Base-by-base conservation (phyloP, 2,113 vertebrate genomes). In the Callospermophilus lateralis region DNA sequence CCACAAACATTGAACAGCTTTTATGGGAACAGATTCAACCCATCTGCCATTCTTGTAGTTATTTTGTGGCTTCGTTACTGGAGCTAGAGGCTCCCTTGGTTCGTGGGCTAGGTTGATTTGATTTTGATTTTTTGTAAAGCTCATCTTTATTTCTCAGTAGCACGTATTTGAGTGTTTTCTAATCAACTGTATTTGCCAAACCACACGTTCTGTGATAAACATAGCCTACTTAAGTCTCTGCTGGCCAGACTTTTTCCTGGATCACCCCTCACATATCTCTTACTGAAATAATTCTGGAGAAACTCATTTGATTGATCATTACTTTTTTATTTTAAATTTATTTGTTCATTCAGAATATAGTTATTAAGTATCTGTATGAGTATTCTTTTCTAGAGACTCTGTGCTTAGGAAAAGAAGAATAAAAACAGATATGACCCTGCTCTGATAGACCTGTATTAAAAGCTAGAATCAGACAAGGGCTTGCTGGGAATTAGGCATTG, bases 1-100 rank as follows among this genome's bases (percentile, higher is more conserved):
- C 39, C 58, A 80, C 88, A 89, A 89, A 72, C 51, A 67, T 11
- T 39, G 61, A 80, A 53, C 63, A 84, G 68, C 78, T 93, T 80
- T 78, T 84, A 39, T 83, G 96, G 77, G 42, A 73, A 30, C 16
- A 87, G 55, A 79, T 15, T 77, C 51, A 85, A 70, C 45, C 67
- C 17, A 32, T 76, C 42, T 95, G 84, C 86, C 89, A 48, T 63
- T 95, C 70, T 74, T 95, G n/a, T 30, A 80, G 68, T 93, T 96
- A 55, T 72, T 84, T 63, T 97, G 73, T 90, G 91, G 95, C 72
- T 95, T 84, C 19, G 32, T 95, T 58, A 16, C 48, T 77, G 0
- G 4, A 89, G 10, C 32, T 89, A 37, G 55, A 84, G 48, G 55
- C 67, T 90, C 20, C 70, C 34, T n/a, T 28, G n/a, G 24, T 42